Conservation (phyloP, 2,797 vertebrate genomes). For the Sardinella longiceps region DNA sequence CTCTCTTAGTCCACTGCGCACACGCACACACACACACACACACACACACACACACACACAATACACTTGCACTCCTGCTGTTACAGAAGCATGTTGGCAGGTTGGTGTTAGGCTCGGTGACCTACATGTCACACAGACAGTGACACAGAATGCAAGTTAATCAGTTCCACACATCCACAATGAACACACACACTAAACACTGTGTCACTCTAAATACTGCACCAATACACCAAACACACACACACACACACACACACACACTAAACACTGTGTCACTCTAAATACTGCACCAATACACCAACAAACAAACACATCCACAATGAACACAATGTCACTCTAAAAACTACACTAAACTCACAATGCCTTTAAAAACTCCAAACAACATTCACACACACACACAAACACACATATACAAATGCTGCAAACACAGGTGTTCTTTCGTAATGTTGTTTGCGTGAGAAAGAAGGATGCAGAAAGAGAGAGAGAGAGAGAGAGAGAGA, state of each 20-base stretch:
- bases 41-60: no score
- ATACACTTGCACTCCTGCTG: no score
- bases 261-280: not conserved
- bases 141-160: not conserved
- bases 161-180: not conserved
- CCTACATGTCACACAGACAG: not conserved
- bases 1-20: no score
- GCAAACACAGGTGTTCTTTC: not conserved
- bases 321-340: not conserved
- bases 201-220: not conserved
- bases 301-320: not conserved
- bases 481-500: not conserved
- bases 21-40: no score
- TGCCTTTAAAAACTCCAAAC: not conserved
- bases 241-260: not conserved
- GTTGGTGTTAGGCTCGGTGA: not conserved
- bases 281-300: not conserved
- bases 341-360: not conserved
- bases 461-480: not conserved
- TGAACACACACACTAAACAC: no score
- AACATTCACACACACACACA: not conserved
- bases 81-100: not conserved
- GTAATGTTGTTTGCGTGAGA: no score
- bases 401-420: not conserved
- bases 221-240: not conserved